Evolutionary conservation across 2,797 vertebrate species (phyloP), one percentile per base, ranked within the genome.

Genomic region (Centropyge bicolor): DNA sequence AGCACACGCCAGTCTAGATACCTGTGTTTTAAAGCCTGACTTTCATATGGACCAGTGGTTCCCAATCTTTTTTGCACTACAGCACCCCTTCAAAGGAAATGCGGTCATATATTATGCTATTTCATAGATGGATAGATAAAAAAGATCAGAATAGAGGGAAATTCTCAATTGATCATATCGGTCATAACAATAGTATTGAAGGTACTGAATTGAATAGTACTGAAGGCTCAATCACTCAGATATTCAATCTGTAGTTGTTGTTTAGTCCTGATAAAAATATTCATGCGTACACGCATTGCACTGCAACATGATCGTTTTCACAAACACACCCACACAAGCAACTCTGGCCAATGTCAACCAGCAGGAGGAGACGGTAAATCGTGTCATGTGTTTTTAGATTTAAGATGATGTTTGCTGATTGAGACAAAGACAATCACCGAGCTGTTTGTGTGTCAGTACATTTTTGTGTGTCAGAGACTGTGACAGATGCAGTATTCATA

Each of bases 371-470:
- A 65, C 45, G 49, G 48, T 59, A 52, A 77, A 70, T 78, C 40
- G 55, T 72, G 8, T 64, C 46, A 48, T 35, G 55, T 62, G 49
- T 74, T 65, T 69, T 62, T 16, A 48, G 38, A 60, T 51, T 68
- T 22, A 66, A 61, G 43, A 65, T 35, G 13, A 27, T 60, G 27
- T 70, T 82, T 36, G 40, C 46, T 65, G 66, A 66, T 43, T 22
- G 54, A 65, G 8, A 73, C 49, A 62, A 24, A 41, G 35, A 31
- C 22, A 45, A 9, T 41, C 51, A 38, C 2, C 46, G 19, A 36
- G 27, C 5, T 63, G 31, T 40, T 66, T 64, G n/a, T 57, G 64
- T 54, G 22, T 31, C 27, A 31, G 27, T 31, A 22, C 27, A n/a
- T 62, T 62, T 45, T 36, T 45, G 7, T 31, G 27, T 20, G 9